Evolutionary conservation across 2,888 invertebrate species (phyloP), one percentile per base, ranked within the genome.

Genomic region (Pedicia rivosa): DNA sequence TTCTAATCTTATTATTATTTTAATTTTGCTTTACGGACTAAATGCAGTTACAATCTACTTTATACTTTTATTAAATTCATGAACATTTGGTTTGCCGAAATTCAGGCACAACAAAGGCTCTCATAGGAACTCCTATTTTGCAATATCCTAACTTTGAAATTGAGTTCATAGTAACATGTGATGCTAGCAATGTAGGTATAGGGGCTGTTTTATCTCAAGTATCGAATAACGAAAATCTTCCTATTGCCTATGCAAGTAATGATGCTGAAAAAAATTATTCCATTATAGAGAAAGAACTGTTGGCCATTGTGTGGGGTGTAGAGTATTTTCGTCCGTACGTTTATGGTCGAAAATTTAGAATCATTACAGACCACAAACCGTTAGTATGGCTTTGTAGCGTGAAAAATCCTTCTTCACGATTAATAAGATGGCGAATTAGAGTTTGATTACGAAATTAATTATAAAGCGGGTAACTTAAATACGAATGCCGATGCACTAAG

Each of bases 311-410:
- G 2, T 43, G 40, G 38, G 44, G 41, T 3, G 40, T 44, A 2
- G 42, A 44, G 30, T 42, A 49, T 36, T 50, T 48, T 36, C 25
- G 46, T 28, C 48, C 46, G 1, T 51, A 52, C 36, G 8, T 52
- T 7, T 48, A 45, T 35, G 49, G 49, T 2, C 33, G 41, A 33
- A 43, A 41, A 20, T 50, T 50, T 34, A 44, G 36, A 26, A 41
- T 52, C 2, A 39, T 47, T 5, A 52, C 48, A 1, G 52, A 53
- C 34, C 50, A 53, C 36, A 45, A 46, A 35, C 47, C 49, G 2
- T 39, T 52, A 2, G 34, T 41, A 25, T 48, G 47, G 47, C 31
- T 46, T 13, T 38, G 41, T 27, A 43, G 40, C 12, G 14, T 44
- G 1, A 49, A 47, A 28, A 48, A 50, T 26, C 43, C 46, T 4